phyloP scores from a whole-genome alignment of 2,113 vertebrate genomes.

The Rousettus leschenaultii region DNA sequence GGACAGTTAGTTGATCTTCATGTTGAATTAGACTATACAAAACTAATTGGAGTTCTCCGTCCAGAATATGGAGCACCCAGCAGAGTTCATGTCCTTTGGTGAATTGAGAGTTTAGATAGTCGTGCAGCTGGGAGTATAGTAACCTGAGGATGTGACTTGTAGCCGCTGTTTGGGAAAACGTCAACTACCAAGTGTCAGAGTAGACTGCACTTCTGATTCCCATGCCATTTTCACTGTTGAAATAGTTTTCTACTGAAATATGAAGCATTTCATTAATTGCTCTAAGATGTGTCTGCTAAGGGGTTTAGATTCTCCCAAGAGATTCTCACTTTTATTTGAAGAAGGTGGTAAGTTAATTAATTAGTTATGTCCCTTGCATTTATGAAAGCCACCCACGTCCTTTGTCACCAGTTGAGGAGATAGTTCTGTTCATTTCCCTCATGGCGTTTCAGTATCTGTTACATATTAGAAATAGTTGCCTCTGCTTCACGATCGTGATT shows the following conservation, averaged over 20 bases:
- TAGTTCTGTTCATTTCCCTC: neutral
- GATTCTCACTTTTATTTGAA: constrained; percentile 1
- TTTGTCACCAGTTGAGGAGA: neutral
- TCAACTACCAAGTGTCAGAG: constrained; percentile 85
- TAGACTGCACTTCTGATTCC: constrained; percentile 87
- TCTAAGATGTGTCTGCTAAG: neutral
- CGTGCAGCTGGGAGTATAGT: constrained; percentile 81
- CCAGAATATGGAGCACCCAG: constrained; percentile 87
- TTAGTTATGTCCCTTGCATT: neutral
- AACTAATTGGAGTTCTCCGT: constrained; percentile 87
- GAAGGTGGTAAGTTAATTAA: neutral
- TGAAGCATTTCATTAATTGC: neutral
- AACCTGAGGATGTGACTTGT: constrained; percentile 89
- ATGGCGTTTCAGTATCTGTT: neutral
- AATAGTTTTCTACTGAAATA: constrained; percentile 70
- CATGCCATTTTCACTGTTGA: constrained; percentile 84
- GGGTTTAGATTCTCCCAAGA: neutral
- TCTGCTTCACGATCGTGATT: neutral
- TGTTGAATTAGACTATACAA: constrained; percentile 82
- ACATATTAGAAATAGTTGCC: neutral
- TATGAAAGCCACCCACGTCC: neutral
- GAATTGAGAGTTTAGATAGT: constrained; percentile 86
- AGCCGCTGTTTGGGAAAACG: constrained; percentile 88
- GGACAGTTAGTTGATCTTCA: constrained; percentile 80
- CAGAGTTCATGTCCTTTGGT: constrained; percentile 89